phyloP scores from a whole-genome alignment of 2,113 vertebrate species.

The Python bivittatus region DNA sequence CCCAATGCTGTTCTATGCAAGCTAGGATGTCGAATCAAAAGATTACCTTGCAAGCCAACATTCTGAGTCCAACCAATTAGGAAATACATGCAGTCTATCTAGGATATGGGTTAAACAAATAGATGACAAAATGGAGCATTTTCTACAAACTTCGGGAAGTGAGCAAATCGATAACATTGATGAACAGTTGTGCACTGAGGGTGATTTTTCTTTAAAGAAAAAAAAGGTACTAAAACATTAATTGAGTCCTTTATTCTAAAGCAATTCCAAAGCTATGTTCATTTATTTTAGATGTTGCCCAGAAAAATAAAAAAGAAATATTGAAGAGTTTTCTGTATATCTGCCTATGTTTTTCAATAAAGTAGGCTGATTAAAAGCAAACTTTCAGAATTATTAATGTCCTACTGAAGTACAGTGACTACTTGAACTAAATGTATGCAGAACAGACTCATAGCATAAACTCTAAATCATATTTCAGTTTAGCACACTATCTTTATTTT shows the following conservation, averaged over 20 bases:
- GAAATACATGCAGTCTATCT: not conserved
- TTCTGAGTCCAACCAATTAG: not conserved
- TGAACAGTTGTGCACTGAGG: slow-evolving; percentile 35
- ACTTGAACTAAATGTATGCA: slow-evolving; percentile 61
- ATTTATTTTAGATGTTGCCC: slow-evolving; percentile 54
- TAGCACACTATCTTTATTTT: slow-evolving; percentile 55
- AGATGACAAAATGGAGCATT: slow-evolving; percentile 40
- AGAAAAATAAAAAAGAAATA: slow-evolving; percentile 67
- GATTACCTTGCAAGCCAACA: not conserved
- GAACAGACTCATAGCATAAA: slow-evolving; percentile 49
- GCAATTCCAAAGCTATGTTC: slow-evolving; percentile 54
- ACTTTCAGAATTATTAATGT: slow-evolving; percentile 62
- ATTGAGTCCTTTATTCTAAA: slow-evolving; percentile 56
- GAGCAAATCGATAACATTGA: slow-evolving; percentile 43
- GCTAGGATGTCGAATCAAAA: not conserved
- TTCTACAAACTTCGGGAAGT: slow-evolving; percentile 25
- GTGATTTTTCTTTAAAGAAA: not conserved
- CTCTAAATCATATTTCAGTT: slow-evolving; percentile 58
- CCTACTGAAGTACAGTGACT: slow-evolving; percentile 62
- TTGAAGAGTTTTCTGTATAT: slow-evolving; percentile 57
- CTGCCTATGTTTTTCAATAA: slow-evolving; percentile 50
- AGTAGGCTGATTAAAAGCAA: slow-evolving; percentile 61
- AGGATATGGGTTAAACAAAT: slow-evolving; percentile 24
- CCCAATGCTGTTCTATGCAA: not conserved
- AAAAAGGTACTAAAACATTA: slow-evolving; percentile 39